phyloP scores from a whole-genome alignment of 2,113 vertebrate genomes.

The Urocitellus parryii region DNA sequence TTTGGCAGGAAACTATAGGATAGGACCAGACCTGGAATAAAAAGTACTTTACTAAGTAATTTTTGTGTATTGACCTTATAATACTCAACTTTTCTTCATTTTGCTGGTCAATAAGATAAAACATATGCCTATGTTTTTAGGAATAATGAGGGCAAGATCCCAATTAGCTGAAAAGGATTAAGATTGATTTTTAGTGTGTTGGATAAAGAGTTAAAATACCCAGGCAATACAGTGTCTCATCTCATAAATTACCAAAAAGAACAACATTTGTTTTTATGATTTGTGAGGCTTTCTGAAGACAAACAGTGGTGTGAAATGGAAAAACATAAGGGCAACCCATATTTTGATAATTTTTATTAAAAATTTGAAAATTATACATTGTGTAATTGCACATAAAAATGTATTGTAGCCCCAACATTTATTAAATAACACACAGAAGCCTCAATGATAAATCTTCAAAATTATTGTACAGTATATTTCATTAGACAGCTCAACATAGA shows the following conservation, averaged over 20 bases:
- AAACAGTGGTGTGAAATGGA: not conserved
- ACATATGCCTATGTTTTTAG: not conserved
- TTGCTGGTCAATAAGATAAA: conserved; percentile 15
- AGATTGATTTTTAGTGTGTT: conserved; percentile 34
- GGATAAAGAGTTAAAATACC: conserved; percentile 11
- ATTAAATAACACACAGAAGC: not conserved
- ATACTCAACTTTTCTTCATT: not conserved
- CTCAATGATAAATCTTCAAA: conserved; percentile 40
- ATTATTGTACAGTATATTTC: not conserved
- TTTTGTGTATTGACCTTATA: not conserved
- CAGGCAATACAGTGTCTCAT: not conserved
- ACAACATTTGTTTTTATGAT: not conserved
- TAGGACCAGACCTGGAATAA: not conserved
- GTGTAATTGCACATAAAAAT: no score
- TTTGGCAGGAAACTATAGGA: not conserved
- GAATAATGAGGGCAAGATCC: conserved; percentile 34
- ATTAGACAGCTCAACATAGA: not conserved
- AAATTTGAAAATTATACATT: conserved; percentile 31
- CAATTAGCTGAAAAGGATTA: conserved; percentile 41
- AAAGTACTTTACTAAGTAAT: not conserved
- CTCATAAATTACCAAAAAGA: conserved; percentile 48
- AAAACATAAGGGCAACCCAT: not conserved
- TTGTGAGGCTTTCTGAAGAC: not conserved
- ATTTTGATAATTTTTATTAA: conserved; percentile 46
- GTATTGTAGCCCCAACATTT: not conserved